Conservation (phyloP, 2,888 invertebrate genomes). For the Tiphia femorata region DNA sequence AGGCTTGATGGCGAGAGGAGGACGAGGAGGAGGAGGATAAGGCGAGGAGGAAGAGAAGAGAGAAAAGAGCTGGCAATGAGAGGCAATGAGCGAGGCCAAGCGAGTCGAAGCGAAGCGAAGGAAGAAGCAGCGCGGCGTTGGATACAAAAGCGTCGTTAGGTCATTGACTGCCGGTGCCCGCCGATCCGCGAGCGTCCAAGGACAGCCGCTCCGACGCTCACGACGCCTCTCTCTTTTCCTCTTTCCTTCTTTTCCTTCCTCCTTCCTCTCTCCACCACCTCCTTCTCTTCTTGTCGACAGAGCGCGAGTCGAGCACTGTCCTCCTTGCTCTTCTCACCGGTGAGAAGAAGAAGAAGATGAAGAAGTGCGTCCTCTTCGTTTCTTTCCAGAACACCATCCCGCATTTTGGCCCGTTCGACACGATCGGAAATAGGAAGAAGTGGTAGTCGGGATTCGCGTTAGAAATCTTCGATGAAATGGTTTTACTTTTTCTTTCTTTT, state of each 20-base stretch:
- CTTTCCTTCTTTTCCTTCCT: slow-evolving; percentile 4
- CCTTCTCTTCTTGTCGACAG: slow-evolving; percentile 9
- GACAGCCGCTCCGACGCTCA: slow-evolving; percentile 62
- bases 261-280: slow-evolving; percentile 9
- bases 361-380: too few species aligned
- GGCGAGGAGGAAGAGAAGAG: background rate
- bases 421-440: too few species aligned
- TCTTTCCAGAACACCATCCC: too few species aligned
- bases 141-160: slow-evolving; percentile 64
- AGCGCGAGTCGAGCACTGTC: slow-evolving; percentile 10
- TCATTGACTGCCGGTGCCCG: slow-evolving; percentile 67
- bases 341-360: too few species aligned
- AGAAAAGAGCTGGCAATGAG: background rate
- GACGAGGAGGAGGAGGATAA: background rate
- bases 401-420: too few species aligned
- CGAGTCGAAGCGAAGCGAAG: slow-evolving; percentile 46
- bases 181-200: slow-evolving; percentile 67
- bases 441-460: too few species aligned
- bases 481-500: background rate
- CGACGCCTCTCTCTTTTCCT: slow-evolving; percentile 22
- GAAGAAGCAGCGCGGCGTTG: slow-evolving; percentile 42
- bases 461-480: too few species aligned
- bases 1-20: background rate
- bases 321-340: background rate
- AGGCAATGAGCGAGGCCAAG: slow-evolving; percentile 19